A percentile compares a stretch with the other conserved stretches of the same genome.
Evolutionary conservation across 2,888 invertebrate genomes (phyloP).

Genomic region (Heliconius aoede): DNA sequence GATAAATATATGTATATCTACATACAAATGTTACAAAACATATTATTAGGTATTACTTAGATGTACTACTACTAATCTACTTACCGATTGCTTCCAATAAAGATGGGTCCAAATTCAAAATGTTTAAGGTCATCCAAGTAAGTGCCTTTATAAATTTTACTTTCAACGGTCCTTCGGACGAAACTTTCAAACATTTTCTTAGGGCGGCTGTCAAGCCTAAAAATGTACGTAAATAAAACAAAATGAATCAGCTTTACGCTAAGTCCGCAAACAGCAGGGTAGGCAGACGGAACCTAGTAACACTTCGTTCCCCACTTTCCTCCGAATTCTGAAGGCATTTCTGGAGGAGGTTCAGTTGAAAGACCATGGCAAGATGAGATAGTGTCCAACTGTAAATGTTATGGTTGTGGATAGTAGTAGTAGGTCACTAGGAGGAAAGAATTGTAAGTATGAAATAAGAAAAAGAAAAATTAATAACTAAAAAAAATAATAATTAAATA

Average conservation of each 20-base stretch:
- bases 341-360: background rate
- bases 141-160: constrained; percentile 69
- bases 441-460: too few species aligned
- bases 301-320: too few species aligned
- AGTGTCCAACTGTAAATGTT: background rate
- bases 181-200: constrained; percentile 80
- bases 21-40: background rate
- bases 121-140: constrained; percentile 74
- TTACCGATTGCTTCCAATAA: constrained; percentile 68
- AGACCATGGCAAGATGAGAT: background rate
- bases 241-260: too few species aligned
- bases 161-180: constrained; percentile 68
- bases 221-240: constrained; percentile 29
- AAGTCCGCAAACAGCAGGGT: too few species aligned
- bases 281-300: too few species aligned
- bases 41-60: background rate
- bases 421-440: too few species aligned
- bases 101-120: constrained; percentile 79
- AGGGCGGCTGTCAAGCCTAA: constrained; percentile 74
- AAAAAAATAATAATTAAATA: background rate
- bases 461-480: too few species aligned
- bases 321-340: too few species aligned
- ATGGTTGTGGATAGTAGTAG: background rate
- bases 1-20: background rate
- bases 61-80: background rate